These are phyloP conservation scores for Sanderia malayensis DNA, from an alignment of 30 jellyfish, hydroid and myxozoan genomes.

Conservation along the genomic window DNA sequence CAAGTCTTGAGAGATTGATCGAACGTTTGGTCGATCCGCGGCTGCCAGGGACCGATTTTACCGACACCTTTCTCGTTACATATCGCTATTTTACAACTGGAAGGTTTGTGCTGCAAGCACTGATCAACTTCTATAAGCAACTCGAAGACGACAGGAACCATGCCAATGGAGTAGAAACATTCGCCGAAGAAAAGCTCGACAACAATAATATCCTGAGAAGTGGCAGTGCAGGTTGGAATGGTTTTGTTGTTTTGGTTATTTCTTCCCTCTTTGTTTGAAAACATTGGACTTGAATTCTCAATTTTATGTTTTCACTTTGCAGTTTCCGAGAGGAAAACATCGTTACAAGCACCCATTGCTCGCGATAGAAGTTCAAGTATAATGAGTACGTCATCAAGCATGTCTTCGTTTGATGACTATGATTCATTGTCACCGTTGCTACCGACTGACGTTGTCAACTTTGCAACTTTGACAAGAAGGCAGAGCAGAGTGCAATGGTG, in stretches of 20 bases:
- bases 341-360: too few relatives aligned
- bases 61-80: slow-evolving; percentile 90
- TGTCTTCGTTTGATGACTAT: slow-evolving; percentile 83
- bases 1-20: slow-evolving; percentile 85
- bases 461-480: slow-evolving; percentile 43
- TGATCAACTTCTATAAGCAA: slow-evolving; percentile 59
- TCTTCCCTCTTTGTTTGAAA: too few relatives aligned
- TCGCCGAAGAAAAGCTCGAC: neutral
- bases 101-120: slow-evolving; percentile 62
- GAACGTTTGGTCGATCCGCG: slow-evolving; percentile 95
- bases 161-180: neutral
- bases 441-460: slow-evolving; percentile 43
- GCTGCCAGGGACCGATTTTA: slow-evolving; percentile 90
- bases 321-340: too few relatives aligned
- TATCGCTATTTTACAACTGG: slow-evolving; percentile 82
- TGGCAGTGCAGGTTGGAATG: slow-evolving; percentile 8
- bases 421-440: slow-evolving; percentile 40
- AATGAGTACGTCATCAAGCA: slow-evolving; percentile 74
- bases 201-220: slow-evolving; percentile 9
- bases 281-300: too few relatives aligned
- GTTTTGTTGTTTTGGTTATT: neutral
- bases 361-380: slow-evolving; percentile 71
- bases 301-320: too few relatives aligned
- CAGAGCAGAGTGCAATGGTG: slow-evolving; percentile 52
- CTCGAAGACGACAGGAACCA: slow-evolving; percentile 58